These are phyloP conservation scores for Bombus vancouverensis DNA, from an alignment of 1,140 invertebrate species.

Conservation along the genomic window DNA sequence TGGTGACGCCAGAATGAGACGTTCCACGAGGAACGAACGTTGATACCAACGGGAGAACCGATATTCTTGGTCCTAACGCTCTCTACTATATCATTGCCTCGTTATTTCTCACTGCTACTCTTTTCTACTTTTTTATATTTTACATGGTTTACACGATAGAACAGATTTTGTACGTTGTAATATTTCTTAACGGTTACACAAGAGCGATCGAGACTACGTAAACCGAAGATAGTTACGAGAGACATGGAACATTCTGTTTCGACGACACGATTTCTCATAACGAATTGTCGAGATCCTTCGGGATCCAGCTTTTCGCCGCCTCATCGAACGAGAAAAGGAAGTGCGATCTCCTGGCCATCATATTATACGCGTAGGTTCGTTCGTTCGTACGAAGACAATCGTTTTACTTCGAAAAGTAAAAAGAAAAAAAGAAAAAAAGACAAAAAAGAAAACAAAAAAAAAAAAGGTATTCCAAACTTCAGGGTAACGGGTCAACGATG, in stretches of 20 bases:
- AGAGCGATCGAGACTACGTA: neutral
- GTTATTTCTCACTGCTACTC: neutral
- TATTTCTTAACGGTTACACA: neutral
- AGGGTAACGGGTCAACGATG: constrained; percentile 35
- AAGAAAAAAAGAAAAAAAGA: neutral
- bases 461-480: constrained; percentile 21
- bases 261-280: neutral
- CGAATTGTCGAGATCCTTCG: constrained; percentile 3
- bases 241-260: neutral
- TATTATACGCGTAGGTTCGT: constrained; percentile 8
- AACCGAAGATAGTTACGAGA: neutral
- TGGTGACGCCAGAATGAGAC: neutral
- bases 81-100: neutral
- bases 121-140: constrained; percentile 16
- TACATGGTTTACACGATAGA: neutral
- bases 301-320: neutral
- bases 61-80: neutral
- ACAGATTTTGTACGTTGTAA: neutral
- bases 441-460: neutral
- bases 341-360: neutral
- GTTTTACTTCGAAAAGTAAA: constrained; percentile 67
- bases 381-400: constrained; percentile 64
- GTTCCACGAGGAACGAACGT: no score
- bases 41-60: neutral
- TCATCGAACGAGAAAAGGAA: neutral